Base-by-base conservation (phyloP, 2,888 invertebrate species). In the Cynaeus angustus region DNA sequence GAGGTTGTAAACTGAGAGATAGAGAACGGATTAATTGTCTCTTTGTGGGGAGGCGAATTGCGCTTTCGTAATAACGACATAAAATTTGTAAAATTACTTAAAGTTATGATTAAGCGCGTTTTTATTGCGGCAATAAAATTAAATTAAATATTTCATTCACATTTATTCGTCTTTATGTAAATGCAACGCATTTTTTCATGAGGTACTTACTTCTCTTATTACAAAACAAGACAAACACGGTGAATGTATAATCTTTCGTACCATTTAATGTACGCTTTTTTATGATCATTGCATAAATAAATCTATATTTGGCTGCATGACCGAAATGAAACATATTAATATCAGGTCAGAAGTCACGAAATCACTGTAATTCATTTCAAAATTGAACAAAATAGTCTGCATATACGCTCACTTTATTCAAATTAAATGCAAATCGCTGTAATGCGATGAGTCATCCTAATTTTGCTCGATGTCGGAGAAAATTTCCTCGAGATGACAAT, bases 151-250 rank as follows among this genome's bases (percentile, higher is more conserved):
- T 67, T 67, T 59, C 66, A 67, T 67, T 67, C 58, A 48, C 66
- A 67, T 67, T 67, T 67, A 67, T 67, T 59, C 66, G 66, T 59
- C 59, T 67, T 67, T 67, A 67, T 67, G 66, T 67, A 67, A 67
- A 67, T 67, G 66, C 58, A 30, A 52, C 12, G 66, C 66, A 52
- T 67, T 67, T 59, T 66, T 59, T 52, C 66, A 56, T 66, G 66
- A 56, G 56, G 66, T 66, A 56, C 66, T 56, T 56, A 56, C 66
- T 58, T 67, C 58, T 67, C 66, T 67, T 52, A 52, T 67, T 67
- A 67, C 66, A 58, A 67, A 67, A 67, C 66, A 38, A 56, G 66
- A 66, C 55, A 66, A 66, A 66, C 56, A 66, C 16, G 56, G 64
- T 64, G 64, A 53, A 66, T 28, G 59, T 67, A 50, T 67, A 67